Evolutionary conservation across 2,113 vertebrate genomes (phyloP), one percentile per base, ranked within the genome.

Genomic region (Pycnonotus jocosus): DNA sequence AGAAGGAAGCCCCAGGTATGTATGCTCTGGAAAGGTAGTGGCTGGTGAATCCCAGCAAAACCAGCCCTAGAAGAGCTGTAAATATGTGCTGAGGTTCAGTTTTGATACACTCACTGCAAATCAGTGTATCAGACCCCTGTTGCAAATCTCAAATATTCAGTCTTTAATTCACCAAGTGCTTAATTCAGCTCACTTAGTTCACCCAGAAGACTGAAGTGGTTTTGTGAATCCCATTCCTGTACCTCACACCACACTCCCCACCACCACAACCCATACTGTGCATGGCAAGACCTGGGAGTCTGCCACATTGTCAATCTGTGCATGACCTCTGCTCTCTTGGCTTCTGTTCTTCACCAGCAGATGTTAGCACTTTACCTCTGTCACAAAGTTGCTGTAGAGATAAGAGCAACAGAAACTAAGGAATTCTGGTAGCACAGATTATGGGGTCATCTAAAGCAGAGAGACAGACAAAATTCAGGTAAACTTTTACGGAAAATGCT

Each of bases 11-110:
- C 7, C 1, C 44, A 25, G 17, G 47, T 68, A 54, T 30, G 53
- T 31, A 38, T 0, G 6, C 35, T 56, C 16, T 35, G 62, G 40
- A 86, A 86, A 82, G 27, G 66, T 1, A 78, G 24, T 0, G 0
- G 27, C 42, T 64, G 42, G 21, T 72, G 58, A 91, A 89, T 20
- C 22, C 15, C 45, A 86, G 48, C 35, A 86, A 74, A 91, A 51
- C 5, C n/a, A 64, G 10, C 21, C 57, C 48, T 38, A 31, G 15
- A 68, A 69, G 16, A 61, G 28, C 62, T 56, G 31, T 17, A 80
- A 68, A 76, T 1, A 0, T 4, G 23, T 42, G 35, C 23, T 3
- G 2, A 82, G 11, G 12, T 42, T 66, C 23, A 25, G 11, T 15
- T 86, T 82, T 60, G 23, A 48, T 18, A 54, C 4, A 42, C 10